Base-by-base conservation (phyloP, 2,888 invertebrate genomes). In the Dicycla oo region DNA sequence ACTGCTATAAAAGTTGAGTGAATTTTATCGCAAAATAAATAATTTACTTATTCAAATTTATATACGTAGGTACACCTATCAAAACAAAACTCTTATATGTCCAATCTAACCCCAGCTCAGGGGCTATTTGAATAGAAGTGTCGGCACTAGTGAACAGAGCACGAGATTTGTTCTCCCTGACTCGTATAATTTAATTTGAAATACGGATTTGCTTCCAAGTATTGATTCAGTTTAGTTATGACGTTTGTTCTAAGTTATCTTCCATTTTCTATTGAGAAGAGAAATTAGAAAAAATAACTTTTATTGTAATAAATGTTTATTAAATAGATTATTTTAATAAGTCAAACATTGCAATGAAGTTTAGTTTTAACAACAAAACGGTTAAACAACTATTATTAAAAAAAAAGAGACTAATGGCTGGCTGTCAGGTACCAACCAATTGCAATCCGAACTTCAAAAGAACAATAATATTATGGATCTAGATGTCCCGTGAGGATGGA, bases 401-500 rank as follows among this genome's bases (percentile, higher is more conserved):
- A 20, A 38, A 15, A 11, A 11, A 15, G 1, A 10, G 11, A 45
- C 7, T 38, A 45, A 45, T 38, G 3, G 15, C 18, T 38, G 38
- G 11, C 11, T 40, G 13, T 72, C 20, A 20, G 3, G 18, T 38
- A 40, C 11, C 6, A 63, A 8, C 13, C 10, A 34, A 45, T n/a
- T 60, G 7, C 20, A 20, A 38, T 40, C 20, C 7, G 13, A 43
- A 54, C 7, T 40, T 30, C 7, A 43, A 68, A 69, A 51, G 10
- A 38, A 38, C 38, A 38, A 49, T 54, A 34, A 53, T 69, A 23
- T 73, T 69, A 23, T 73, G 43, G 43, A 56, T n/a, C 4, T 97
- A 98, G 97, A 98, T 98, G 96, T 98, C 98, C 58, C 97, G 98
- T 83, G 98, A 98, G 86, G 98, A 98, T 88, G 97, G 97, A 81